Evolutionary conservation across 2,113 vertebrate species (phyloP), one percentile per base, ranked within the genome.

Genomic region (Brachypteracias leptosomus): DNA sequence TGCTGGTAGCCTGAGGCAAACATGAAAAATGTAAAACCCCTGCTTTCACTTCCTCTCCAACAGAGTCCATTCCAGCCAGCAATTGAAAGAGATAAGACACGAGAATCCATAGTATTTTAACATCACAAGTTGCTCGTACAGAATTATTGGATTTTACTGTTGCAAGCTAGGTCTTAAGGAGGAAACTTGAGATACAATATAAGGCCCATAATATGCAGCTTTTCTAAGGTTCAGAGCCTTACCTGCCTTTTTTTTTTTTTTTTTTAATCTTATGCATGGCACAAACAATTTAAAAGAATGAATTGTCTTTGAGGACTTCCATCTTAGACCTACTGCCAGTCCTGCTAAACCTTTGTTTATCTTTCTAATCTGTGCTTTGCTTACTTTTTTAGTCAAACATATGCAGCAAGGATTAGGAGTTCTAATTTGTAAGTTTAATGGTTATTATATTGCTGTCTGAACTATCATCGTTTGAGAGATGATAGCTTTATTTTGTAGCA

Each of bases 41-140:
- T 95, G 17, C n/a, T 95, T 97, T 91, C 11, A 38, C 63, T 92
- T 88, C 31, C 35, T 54, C 80, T 96, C 62, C 17, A 76, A 47
- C 38, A 70, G 15, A 88, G 40, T 82, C 54, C 85, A 42, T 96
- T 88, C 65, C n/a, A 89, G 46, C 85, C 71, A 90, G 51, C 63
- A 89, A 78, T 76, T 95, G 83, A 58, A 87, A 90, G 46, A 52
- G 36, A n/a, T 68, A 55, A 79, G 52, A 61, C 4, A 25, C 25
- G 62, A 57, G 66, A 70, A 52, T 86, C n/a, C 7, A 0, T 28
- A 71, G 13, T 52, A 29, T 71, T 80, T 80, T 83, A 83, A 44
- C 8, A 57, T 80, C 55, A 35, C 26, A 71, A 65, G 17, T 77
- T 81, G 21, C 44, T 95, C 18, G 24, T 21, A 66, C 19, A 36